phyloP scores from a whole-genome alignment of 2,113 vertebrate genomes.

The Leptocoma aspasia region DNA sequence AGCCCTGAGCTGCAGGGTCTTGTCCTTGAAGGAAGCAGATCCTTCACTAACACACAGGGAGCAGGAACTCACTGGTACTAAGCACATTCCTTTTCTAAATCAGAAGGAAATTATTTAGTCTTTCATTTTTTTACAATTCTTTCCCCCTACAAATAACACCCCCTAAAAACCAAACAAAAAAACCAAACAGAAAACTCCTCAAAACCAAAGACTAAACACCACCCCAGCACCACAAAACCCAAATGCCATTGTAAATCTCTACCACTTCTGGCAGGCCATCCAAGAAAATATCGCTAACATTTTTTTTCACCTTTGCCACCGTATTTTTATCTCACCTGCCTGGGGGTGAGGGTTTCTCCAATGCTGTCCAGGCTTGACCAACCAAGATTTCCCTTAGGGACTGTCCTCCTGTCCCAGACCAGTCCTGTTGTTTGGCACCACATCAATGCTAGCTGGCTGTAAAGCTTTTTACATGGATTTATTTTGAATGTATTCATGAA shows the following conservation, averaged over 20 bases:
- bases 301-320: neutral
- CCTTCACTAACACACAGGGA: neutral
- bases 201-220: neutral
- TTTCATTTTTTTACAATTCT: neutral
- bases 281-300: neutral
- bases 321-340: neutral
- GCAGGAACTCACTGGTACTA: neutral
- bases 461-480: neutral
- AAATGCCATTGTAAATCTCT: neutral
- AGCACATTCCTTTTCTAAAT: neutral
- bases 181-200: neutral
- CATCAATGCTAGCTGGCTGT: neutral
- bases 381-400: neutral
- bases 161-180: neutral
- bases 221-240: neutral
- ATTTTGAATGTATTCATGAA: neutral
- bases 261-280: neutral
- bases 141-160: neutral
- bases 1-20: neutral
- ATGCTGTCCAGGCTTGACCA: neutral
- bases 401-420: neutral
- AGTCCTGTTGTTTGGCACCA: neutral
- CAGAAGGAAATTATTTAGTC: neutral
- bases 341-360: neutral
- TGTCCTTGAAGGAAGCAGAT: neutral